Evolutionary conservation across 2,888 invertebrate species (phyloP).

Genomic region (Drosophila putrida): DNA sequence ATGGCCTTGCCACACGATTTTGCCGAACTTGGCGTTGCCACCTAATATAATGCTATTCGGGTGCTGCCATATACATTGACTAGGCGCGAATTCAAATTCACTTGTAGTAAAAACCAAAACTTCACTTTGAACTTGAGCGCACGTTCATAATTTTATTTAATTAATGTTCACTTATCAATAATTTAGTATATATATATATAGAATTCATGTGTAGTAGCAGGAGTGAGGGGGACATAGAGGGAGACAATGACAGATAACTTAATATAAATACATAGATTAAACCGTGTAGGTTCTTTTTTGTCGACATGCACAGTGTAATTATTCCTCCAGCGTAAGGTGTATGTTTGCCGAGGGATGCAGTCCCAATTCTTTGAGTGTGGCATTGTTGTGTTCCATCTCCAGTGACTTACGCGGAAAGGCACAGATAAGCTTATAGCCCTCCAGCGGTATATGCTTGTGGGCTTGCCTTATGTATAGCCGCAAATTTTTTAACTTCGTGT

Average conservation of each 20-base stretch:
- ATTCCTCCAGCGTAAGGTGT: conserved; percentile 84
- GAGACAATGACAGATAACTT: conserved; percentile 35
- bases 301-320: conserved; percentile 46
- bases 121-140: conserved; percentile 9
- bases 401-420: conserved; percentile 84
- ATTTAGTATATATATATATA: conserved; percentile 44
- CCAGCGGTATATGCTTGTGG: conserved; percentile 82
- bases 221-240: not conserved
- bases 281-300: not conserved
- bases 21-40: conserved; percentile 34
- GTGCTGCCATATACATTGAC: conserved; percentile 10
- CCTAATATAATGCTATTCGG: not conserved
- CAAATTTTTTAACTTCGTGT: conserved; percentile 81
- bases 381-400: conserved; percentile 77
- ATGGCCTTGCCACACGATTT: conserved; percentile 31
- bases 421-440: conserved; percentile 84
- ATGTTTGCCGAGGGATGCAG: conserved; percentile 85
- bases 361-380: conserved; percentile 82
- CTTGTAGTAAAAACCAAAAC: not conserved
- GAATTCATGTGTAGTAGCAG: conserved; percentile 37
- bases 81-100: not conserved
- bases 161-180: conserved; percentile 35
- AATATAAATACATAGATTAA: conserved; percentile 47
- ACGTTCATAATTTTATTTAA: conserved; percentile 36
- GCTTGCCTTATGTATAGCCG: conserved; percentile 81